Percentiles rank a stretch among this genome's conserved stretches.
Conservation (phyloP, 2,797 vertebrate species). For the Poecilia picta region DNA sequence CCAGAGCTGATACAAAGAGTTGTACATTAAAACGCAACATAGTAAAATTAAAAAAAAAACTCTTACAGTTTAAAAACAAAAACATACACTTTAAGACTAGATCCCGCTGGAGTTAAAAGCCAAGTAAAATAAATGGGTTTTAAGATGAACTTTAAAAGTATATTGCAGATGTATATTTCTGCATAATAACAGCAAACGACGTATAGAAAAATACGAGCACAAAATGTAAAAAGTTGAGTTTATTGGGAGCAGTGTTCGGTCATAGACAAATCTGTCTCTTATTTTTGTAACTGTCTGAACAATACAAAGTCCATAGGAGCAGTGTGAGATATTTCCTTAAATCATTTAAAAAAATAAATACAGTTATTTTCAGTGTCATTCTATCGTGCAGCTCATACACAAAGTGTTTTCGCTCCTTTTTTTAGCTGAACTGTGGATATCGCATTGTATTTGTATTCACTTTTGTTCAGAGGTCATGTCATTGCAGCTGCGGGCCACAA, state of each 20-base stretch:
- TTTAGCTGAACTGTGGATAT: not conserved
- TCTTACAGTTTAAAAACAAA: too few species aligned
- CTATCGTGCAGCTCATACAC: not conserved
- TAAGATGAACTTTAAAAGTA: too few species aligned
- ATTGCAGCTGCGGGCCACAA: slow-evolving; percentile 29
- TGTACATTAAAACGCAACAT: too few species aligned
- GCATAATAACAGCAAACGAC: not conserved
- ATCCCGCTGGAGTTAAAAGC: too few species aligned
- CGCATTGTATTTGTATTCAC: not conserved
- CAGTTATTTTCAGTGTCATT: not conserved
- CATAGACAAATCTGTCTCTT: not conserved
- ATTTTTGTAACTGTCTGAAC: not conserved
- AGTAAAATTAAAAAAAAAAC: too few species aligned
- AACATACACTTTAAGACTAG: too few species aligned
- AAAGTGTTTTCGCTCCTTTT: too few species aligned
- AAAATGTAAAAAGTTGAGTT: not conserved
- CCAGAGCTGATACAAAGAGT: too few species aligned
- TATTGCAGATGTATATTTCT: not conserved
- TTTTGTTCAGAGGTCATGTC: not conserved
- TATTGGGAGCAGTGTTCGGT: not conserved
- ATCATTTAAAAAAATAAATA: not conserved
- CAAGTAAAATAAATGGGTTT: too few species aligned
- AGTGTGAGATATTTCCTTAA: not conserved
- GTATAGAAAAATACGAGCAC: not conserved
- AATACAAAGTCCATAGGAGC: not conserved